Evolutionary conservation across 2,113 vertebrate genomes (phyloP).

Genomic region (Stigmatopora nigra): DNA sequence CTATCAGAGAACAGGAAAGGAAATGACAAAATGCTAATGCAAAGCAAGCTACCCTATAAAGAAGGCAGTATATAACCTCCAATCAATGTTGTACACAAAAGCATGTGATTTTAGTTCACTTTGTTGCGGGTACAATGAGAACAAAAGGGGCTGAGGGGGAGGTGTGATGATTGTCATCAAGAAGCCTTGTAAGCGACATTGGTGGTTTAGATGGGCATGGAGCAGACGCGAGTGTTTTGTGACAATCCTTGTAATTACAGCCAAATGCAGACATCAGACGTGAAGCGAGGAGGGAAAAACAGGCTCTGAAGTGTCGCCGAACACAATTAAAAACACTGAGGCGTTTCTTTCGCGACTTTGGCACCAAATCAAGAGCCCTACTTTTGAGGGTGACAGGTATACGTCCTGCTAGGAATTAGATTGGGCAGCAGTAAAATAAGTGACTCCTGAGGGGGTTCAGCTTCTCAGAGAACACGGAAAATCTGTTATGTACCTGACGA

Average conservation of each 20-base stretch:
- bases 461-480: constrained; percentile 13
- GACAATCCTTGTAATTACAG: constrained; percentile 64
- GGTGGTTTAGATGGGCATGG: constrained; percentile 49
- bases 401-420: constrained; percentile 25
- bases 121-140: constrained; percentile 51
- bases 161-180: constrained; percentile 60
- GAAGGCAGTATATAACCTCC: constrained; percentile 45
- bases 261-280: constrained; percentile 62
- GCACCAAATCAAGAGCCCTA: constrained; percentile 11
- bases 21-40: constrained; percentile 24
- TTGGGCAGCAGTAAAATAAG: constrained; percentile 33
- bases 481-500: constrained; percentile 19
- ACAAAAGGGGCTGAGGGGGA: constrained; percentile 19
- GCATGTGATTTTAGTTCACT: constrained; percentile 59
- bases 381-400: constrained; percentile 34
- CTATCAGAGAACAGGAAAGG: constrained; percentile 38
- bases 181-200: constrained; percentile 48
- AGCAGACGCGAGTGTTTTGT: constrained; percentile 51
- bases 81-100: constrained; percentile 63
- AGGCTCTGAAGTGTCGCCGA: constrained; percentile 30
- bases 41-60: constrained; percentile 31
- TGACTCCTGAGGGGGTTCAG: constrained; percentile 1
- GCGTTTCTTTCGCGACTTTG: constrained; percentile 30
- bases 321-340: constrained; percentile 47
- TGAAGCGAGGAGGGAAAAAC: constrained; percentile 32